Evolutionary conservation across 37 sponge, comb jelly and placozoan species (phyloP).

Genomic region (Geodia barretti): DNA sequence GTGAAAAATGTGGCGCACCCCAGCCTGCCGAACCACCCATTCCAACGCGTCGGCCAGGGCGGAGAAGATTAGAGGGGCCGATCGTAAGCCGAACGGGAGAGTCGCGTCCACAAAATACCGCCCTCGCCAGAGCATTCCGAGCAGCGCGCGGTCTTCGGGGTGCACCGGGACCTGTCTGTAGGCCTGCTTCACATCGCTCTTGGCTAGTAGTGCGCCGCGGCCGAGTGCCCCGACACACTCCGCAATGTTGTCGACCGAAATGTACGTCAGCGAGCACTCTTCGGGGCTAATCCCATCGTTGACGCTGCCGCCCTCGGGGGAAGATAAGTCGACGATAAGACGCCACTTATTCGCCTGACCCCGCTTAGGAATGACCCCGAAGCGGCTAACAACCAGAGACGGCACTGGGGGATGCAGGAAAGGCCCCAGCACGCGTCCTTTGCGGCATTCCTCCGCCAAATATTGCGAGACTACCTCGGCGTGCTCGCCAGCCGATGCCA

Average conservation of each 20-base stretch:
- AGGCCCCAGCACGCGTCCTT: background rate
- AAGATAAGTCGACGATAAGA: slow-evolving; percentile 25
- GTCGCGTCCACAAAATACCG: too few species aligned
- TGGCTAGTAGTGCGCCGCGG: slow-evolving; percentile 17
- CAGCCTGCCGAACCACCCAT: too few species aligned
- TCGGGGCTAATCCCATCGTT: slow-evolving; percentile 13
- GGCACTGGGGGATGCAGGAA: background rate
- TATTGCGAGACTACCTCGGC: background rate
- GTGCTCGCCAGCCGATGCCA: slow-evolving; percentile 1
- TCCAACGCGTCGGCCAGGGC: too few species aligned
- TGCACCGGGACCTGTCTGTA: too few species aligned
- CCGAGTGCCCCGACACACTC: slow-evolving; percentile 5
- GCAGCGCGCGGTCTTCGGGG: too few species aligned
- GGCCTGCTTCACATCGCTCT: slow-evolving; percentile 25
- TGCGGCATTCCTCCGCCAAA: background rate
- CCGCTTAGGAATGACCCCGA: slow-evolving; percentile 24
- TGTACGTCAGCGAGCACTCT: slow-evolving; percentile 34
- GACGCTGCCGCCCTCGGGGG: slow-evolving; percentile 19
- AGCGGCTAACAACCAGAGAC: background rate
- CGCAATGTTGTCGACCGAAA: slow-evolving; percentile 11
- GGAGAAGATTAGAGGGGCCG: too few species aligned
- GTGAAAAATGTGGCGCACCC: too few species aligned
- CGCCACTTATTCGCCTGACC: slow-evolving; percentile 24
- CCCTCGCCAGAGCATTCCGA: too few species aligned
- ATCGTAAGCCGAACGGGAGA: too few species aligned